Base-by-base conservation (phyloP, 2,797 vertebrate species). In the Masticophis lateralis region DNA sequence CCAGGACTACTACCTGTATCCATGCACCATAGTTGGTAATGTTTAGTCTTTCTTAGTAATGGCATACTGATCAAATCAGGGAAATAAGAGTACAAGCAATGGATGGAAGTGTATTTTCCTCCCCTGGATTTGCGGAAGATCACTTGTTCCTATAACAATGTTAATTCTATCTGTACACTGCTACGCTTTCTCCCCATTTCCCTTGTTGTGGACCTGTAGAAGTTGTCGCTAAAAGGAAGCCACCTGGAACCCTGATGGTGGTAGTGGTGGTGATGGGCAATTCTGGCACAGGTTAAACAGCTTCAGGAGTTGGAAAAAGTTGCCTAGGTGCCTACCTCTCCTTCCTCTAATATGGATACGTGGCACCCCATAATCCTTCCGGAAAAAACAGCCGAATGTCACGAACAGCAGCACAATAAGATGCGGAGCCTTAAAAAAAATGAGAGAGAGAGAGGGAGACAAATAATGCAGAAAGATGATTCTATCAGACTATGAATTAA, bases 351-450 rank as follows among this genome's bases (percentile, higher is more conserved):
- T 93, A 86, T 92, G 92, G 95, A 74, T 93, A 96, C 43, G 96
- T 89, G 0, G 95, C 63, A 55, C 96, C 97, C 94, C 98, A 97
- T 74, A 98, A 94, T 22, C 97, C 97, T 89, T 98, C 97, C 91
- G 97, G 97, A 93, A 98, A 98, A 95, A 98, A 93, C 92, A 95
- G 91, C 95, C 97, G 98, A 91, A 97, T 94, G 94, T 98, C 97
- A 95, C 60, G 89, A 37, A 97, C 93, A 56, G 98, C 97, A 92
- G 93, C 94, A 32, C 95, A 90, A 94, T 98, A 97, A 89, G 97
- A 98, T 63, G 28, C 59, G n/a, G 98, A 98, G 95, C 97, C 98
- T 98, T 20, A 55, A 92, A 74, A 16, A 32, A 69, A 1, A 4
- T 7, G 9, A 18, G 61, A 63, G 28, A 66, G 63, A 13, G 27